These are phyloP conservation scores for Campopleginae sp. DNA, from an alignment of 2,888 invertebrate species.

Conservation along the genomic window DNA sequence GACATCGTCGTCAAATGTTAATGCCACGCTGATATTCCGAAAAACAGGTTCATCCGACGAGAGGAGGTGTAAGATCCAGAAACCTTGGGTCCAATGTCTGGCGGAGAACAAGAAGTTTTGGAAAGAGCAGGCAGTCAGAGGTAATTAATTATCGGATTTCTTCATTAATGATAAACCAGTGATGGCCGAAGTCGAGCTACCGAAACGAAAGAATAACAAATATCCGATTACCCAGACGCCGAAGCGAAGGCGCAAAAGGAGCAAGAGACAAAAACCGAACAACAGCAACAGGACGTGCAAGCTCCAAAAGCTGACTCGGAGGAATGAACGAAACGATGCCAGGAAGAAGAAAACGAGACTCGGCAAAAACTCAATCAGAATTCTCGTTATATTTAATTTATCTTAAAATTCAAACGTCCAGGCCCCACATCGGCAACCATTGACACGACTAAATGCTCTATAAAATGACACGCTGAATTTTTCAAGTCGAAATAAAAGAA, in stretches of 20 bases:
- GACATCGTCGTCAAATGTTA: not conserved
- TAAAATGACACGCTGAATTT: constrained; percentile 63
- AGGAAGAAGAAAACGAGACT: constrained; percentile 68
- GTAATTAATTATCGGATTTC: constrained; percentile 81
- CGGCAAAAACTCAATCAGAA: constrained; percentile 68
- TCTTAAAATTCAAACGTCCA: constrained; percentile 48
- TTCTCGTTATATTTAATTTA: constrained; percentile 57
- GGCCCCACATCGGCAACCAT: too few relatives aligned
- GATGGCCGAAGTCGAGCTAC: too few relatives aligned
- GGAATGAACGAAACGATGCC: constrained; percentile 70
- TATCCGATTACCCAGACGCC: constrained; percentile 84
- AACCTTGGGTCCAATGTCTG: constrained; percentile 92
- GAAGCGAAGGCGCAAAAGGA: constrained; percentile 85
- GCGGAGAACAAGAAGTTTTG: constrained; percentile 92
- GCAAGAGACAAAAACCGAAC: constrained; percentile 74
- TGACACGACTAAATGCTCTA: constrained; percentile 61
- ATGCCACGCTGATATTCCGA: not conserved
- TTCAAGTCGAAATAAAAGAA: constrained; percentile 44
- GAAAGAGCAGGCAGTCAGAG: constrained; percentile 92
- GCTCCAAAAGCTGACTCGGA: constrained; percentile 68
- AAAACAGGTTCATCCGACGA: constrained; percentile 66
- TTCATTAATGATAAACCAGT: too few relatives aligned
- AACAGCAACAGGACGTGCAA: constrained; percentile 68
- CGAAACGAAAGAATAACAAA: too few relatives aligned
- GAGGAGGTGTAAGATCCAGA: constrained; percentile 88